Evolutionary conservation across 2,797 vertebrate genomes (phyloP).

Genomic region (Buceros bicornis): DNA sequence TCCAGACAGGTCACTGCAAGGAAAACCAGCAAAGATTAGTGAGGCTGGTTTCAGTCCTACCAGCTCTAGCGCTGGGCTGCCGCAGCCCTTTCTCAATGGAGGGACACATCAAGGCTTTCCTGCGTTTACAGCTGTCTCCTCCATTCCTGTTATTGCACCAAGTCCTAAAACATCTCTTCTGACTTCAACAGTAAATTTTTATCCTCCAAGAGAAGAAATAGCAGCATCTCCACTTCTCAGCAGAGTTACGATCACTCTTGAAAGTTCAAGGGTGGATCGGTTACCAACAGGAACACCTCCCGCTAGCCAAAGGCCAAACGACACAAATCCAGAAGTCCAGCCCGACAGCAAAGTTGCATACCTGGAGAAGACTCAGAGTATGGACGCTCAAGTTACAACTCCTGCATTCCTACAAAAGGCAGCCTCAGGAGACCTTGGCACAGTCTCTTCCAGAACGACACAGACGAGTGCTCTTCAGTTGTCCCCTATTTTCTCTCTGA

Average conservation of each 20-base stretch:
- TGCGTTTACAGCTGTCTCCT: neutral
- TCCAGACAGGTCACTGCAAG: neutral
- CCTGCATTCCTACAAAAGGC: neutral
- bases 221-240: neutral
- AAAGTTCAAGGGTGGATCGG: neutral
- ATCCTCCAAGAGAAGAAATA: neutral
- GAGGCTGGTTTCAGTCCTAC: neutral
- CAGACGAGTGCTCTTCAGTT: rapidly evolving
- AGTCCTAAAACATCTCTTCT: neutral
- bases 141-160: neutral
- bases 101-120: neutral
- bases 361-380: neutral
- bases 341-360: neutral
- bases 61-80: neutral
- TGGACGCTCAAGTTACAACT: neutral
- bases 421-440: neutral
- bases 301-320: neutral
- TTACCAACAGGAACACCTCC: neutral
- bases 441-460: neutral
- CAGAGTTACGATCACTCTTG: neutral
- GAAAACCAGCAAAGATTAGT: rapidly evolving
- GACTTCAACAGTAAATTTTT: rapidly evolving
- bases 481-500: neutral
- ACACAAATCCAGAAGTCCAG: neutral
- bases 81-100: neutral